Evolutionary conservation across 1,140 invertebrate species (phyloP).

Genomic region (Triops cancriformis): DNA sequence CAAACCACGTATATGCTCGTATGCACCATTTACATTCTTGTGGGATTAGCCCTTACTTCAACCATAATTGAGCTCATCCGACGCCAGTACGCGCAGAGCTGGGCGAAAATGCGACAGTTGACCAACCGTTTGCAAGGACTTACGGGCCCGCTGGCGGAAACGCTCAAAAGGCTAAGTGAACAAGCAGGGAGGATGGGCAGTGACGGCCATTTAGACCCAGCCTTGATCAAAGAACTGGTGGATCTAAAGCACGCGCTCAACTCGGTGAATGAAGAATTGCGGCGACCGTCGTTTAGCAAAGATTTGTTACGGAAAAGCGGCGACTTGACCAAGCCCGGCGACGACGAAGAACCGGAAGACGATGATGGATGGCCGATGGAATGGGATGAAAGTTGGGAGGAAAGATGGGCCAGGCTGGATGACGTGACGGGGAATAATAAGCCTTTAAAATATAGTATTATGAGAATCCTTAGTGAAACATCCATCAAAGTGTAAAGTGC

Average conservation of each 20-base stretch:
- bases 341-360: slow-evolving; percentile 18
- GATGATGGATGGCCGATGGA: slow-evolving; percentile 28
- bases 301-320: slow-evolving; percentile 1
- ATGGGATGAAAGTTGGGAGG: slow-evolving; percentile 29
- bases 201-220: slow-evolving; percentile 25
- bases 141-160: slow-evolving; percentile 67
- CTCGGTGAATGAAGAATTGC: slow-evolving; percentile 26
- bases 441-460: slow-evolving; percentile 27
- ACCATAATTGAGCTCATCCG: slow-evolving; percentile 87
- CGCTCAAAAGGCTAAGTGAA: slow-evolving; percentile 41
- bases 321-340: slow-evolving; percentile 15
- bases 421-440: slow-evolving; percentile 25
- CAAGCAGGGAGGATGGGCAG: slow-evolving; percentile 21
- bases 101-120: slow-evolving; percentile 52
- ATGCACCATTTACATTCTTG: slow-evolving; percentile 83
- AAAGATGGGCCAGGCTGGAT: slow-evolving; percentile 26
- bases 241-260: slow-evolving; percentile 27
- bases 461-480: slow-evolving; percentile 28
- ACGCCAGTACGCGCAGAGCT: slow-evolving; percentile 73
- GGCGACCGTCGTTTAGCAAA: slow-evolving; percentile 19
- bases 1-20: slow-evolving; percentile 78
- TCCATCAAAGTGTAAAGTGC: slow-evolving; percentile 26
- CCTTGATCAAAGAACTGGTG: slow-evolving; percentile 25
- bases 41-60: slow-evolving; percentile 85
- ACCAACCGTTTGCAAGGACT: slow-evolving; percentile 51